phyloP scores from a whole-genome alignment of 2,888 invertebrate species.

The Lasius fuliginosus region DNA sequence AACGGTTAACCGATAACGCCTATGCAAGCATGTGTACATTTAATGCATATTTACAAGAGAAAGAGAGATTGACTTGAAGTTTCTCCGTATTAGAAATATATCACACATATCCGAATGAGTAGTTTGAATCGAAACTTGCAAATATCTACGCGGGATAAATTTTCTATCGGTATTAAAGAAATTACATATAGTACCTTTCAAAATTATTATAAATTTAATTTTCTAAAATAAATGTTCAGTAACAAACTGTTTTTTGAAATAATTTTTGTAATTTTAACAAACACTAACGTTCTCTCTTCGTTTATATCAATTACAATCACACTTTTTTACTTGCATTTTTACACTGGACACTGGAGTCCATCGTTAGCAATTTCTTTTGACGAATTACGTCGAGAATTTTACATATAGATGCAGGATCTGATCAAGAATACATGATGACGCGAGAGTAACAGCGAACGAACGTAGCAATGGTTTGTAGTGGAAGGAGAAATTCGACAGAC shows the following conservation, averaged over 20 bases:
- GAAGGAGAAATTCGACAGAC: conserved; percentile 78
- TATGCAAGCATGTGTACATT: background rate
- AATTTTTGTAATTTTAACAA: background rate
- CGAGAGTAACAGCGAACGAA: conserved; percentile 50
- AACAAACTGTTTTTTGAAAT: background rate
- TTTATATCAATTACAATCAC: background rate
- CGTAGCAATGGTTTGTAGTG: conserved; percentile 57
- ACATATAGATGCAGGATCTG: conserved; percentile 41
- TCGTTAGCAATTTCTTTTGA: conserved; percentile 38
- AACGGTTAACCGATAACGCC: conserved; percentile 49
- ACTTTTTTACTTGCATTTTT: conserved; percentile 3
- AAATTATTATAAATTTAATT: background rate
- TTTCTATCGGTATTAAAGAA: background rate
- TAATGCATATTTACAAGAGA: conserved; percentile 4
- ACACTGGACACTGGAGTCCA: background rate
- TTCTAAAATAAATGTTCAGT: background rate
- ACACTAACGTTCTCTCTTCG: background rate
- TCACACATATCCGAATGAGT: background rate
- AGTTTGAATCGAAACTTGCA: background rate
- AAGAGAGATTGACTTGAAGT: background rate
- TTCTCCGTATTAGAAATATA: background rate
- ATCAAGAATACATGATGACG: conserved; percentile 44
- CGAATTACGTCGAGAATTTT: conserved; percentile 27
- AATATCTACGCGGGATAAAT: background rate
- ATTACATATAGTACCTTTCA: background rate